Percentiles rank a stretch among this genome's conserved stretches.
These are phyloP conservation scores for Drosophila infuscata DNA, from an alignment of 2,888 invertebrate genomes.

Conservation along the genomic window DNA sequence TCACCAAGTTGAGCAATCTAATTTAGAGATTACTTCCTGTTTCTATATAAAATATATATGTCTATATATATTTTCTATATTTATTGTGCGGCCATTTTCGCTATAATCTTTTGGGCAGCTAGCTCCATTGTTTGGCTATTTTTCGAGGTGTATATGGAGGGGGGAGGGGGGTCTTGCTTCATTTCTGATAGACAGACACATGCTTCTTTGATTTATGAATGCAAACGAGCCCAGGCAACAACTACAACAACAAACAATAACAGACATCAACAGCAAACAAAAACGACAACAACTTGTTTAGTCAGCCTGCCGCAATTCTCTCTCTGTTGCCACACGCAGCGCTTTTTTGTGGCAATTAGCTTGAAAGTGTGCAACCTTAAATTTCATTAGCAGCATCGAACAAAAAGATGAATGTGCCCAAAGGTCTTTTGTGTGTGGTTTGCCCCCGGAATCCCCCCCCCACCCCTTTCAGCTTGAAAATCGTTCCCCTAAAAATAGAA, in stretches of 20 bases:
- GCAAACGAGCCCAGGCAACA: slow-evolving; percentile 66
- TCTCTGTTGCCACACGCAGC: slow-evolving; percentile 41
- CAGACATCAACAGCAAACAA: slow-evolving; percentile 12
- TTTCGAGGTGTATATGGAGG: too few relatives aligned
- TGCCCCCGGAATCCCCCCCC: not conserved
- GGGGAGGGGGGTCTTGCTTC: slow-evolving; percentile 7
- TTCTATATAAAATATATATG: not conserved
- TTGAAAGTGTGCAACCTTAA: slow-evolving; percentile 56
- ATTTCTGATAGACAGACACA: slow-evolving; percentile 75
- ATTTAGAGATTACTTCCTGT: not conserved
- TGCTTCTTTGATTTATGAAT: slow-evolving; percentile 79
- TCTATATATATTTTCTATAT: slow-evolving; percentile 43
- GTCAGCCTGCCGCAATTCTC: slow-evolving; percentile 31
- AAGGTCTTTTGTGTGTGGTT: not conserved
- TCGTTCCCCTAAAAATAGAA: not conserved
- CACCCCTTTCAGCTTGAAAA: not conserved
- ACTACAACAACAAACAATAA: slow-evolving; percentile 42
- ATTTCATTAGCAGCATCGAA: slow-evolving; percentile 49
- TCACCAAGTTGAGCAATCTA: not conserved
- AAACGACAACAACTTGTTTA: slow-evolving; percentile 42
- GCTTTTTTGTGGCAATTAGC: slow-evolving; percentile 64
- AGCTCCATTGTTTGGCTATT: slow-evolving; percentile 62
- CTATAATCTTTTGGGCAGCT: slow-evolving; percentile 70
- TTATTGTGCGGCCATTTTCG: slow-evolving; percentile 74
- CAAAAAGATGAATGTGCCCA: slow-evolving; percentile 2